Evolutionary conservation across 2,888 invertebrate species (phyloP), one percentile per base, ranked within the genome.

Genomic region (Danaus chrysippus): DNA sequence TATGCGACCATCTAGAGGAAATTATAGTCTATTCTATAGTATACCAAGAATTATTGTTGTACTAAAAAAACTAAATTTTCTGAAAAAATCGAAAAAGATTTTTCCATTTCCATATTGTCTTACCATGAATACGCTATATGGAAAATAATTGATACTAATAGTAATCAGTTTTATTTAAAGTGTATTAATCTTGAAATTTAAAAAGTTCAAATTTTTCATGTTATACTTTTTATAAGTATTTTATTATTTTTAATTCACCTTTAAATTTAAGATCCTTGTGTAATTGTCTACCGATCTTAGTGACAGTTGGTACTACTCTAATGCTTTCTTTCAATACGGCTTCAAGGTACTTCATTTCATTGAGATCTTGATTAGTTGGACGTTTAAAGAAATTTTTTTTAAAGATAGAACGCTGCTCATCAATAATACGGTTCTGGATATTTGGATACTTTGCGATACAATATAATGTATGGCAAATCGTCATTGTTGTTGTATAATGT

Each of bases 341-440:
- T 62, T 79, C 78, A 0, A 79, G 71, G 61, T 78, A 79, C 60
- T 77, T 78, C 78, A 79, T 79, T 61, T 78, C 68, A 23, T 66
- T 72, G 41, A 79, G 62, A 42, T 79, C 75, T 19, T 72, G 64
- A 54, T 65, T 70, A 8, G 72, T 75, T 3, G 76, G 71, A 54
- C 66, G 71, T 54, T 68, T 73, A 10, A 59, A 49, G 1, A 72
- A 66, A 44, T 78, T 70, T 1, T 70, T 63, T 11, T 72, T 69
- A 42, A 75, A 74, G 52, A 79, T 71, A 5, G 68, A 63, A 11
- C 60, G 57, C 64, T 78, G 77, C 58, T 78, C 78, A 58, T 77
- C 73, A 5, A 76, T 23, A 5, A 74, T 72, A 62, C 68, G 64
- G n/a, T 70, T 63, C 59, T 75, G 76, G 13, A 77, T 67, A 61